phyloP scores from a whole-genome alignment of 2,797 vertebrate genomes.

The Prionace glauca region DNA sequence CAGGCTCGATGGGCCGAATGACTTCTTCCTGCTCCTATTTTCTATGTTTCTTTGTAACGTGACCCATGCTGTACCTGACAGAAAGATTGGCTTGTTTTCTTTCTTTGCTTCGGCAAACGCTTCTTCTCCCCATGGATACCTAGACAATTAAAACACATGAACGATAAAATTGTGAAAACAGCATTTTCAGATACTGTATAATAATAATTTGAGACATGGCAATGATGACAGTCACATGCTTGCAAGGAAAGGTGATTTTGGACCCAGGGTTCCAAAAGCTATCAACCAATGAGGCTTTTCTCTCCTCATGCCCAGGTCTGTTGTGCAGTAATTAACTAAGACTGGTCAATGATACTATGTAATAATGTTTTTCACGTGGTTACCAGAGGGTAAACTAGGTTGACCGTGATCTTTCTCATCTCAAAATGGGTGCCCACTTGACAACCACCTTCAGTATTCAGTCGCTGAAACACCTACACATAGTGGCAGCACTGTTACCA shows the following conservation, averaged over 20 bases:
- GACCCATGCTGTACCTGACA: slow-evolving; percentile 69
- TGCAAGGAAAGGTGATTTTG: not conserved
- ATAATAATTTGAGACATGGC: not conserved
- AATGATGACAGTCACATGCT: not conserved
- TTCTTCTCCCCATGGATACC: slow-evolving; percentile 87
- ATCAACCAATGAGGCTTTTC: too few relatives aligned
- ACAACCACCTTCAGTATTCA: too few relatives aligned
- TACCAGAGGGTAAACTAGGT: not conserved
- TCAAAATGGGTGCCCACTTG: not conserved
- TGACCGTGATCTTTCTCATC: not conserved
- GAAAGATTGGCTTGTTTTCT: slow-evolving; percentile 86
- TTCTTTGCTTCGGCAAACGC: slow-evolving; percentile 82
- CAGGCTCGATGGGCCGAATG: too few relatives aligned
- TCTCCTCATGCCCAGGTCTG: not conserved
- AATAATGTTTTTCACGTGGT: not conserved
- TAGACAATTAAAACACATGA: slow-evolving; percentile 43
- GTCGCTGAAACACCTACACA: too few relatives aligned
- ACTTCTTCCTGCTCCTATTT: too few relatives aligned
- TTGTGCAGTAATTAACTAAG: not conserved
- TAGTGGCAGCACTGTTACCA: too few relatives aligned
- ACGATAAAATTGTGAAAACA: not conserved
- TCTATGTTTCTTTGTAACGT: not conserved
- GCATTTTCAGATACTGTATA: not conserved
- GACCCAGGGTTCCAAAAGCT: not conserved
- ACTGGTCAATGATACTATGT: not conserved